phyloP scores from a whole-genome alignment of 2,888 invertebrate genomes.

The Lagria hirta region DNA sequence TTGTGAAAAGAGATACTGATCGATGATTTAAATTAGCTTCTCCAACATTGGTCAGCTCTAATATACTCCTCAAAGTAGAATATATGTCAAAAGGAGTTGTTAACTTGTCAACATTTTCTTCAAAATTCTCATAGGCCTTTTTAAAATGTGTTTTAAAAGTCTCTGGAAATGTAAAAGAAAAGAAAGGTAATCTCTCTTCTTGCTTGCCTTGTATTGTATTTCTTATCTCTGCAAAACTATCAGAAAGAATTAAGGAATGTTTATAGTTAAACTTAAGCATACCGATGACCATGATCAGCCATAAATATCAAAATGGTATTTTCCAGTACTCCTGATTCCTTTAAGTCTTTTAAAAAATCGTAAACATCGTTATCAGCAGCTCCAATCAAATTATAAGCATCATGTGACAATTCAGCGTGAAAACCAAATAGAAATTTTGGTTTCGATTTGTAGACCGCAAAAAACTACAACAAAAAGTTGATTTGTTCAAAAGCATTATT shows the following conservation, averaged over 20 bases:
- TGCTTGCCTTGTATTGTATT: constrained; percentile 88
- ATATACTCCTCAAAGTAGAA: constrained; percentile 71
- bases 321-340: constrained; percentile 65
- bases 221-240: constrained; percentile 77
- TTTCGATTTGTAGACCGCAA: constrained; percentile 63
- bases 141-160: constrained; percentile 66
- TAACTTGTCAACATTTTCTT: constrained; percentile 67
- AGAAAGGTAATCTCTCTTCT: constrained; percentile 88
- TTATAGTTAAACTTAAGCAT: constrained; percentile 19
- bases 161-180: constrained; percentile 75
- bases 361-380: constrained; percentile 74
- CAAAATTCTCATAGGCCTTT: constrained; percentile 62
- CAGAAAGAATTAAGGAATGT: constrained; percentile 27
- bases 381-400: constrained; percentile 77
- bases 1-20: constrained; percentile 64
- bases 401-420: constrained; percentile 86
- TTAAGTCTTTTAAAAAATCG: constrained; percentile 65
- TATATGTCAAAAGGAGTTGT: constrained; percentile 90
- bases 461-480: constrained; percentile 52
- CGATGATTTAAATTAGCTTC: constrained; percentile 59
- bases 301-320: constrained; percentile 84
- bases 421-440: constrained; percentile 87
- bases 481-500: background rate
- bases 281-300: constrained; percentile 93
- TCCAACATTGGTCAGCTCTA: constrained; percentile 57